Evolutionary conservation across 1,140 invertebrate genomes (phyloP).

Genomic region (Thaumetopoea pityocampa): DNA sequence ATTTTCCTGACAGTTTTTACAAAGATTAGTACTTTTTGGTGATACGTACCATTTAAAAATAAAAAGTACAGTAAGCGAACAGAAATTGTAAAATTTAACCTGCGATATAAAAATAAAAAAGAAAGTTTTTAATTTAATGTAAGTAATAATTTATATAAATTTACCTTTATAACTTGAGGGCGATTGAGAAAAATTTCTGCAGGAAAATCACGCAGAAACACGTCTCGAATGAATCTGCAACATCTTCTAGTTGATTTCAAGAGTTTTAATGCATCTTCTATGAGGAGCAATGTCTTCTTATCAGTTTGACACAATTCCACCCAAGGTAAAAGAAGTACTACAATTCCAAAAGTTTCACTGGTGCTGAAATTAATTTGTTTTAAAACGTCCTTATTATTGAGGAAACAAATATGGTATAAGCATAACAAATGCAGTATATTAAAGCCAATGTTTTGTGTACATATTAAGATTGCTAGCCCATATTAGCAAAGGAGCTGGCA

Average conservation of each 20-base stretch:
- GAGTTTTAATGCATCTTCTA: conserved; percentile 75
- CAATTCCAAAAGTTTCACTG: conserved; percentile 56
- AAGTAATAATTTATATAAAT: too few species aligned
- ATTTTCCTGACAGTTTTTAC: too few species aligned
- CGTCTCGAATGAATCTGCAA: conserved; percentile 80
- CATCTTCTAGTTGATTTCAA: conserved; percentile 68
- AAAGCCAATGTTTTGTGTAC: too few species aligned
- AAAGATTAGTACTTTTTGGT: too few species aligned
- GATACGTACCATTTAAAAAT: too few species aligned
- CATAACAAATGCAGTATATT: too few species aligned
- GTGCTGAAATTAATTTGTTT: conserved; percentile 30
- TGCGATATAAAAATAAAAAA: too few species aligned
- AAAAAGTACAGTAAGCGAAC: too few species aligned
- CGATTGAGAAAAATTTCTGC: conserved; percentile 83
- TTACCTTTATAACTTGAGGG: conserved; percentile 78
- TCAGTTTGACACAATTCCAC: conserved; percentile 76
- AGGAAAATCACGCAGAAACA: conserved; percentile 82
- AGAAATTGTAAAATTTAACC: too few species aligned
- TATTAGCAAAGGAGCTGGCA: too few species aligned
- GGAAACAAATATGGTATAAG: not conserved
- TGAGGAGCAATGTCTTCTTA: conserved; percentile 71
- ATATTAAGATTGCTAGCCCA: too few species aligned
- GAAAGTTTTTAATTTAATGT: too few species aligned
- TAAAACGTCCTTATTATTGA: not conserved
- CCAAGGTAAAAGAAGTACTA: conserved; percentile 77